Evolutionary conservation across 2,113 vertebrate species (phyloP).

Genomic region (Columba livia): DNA sequence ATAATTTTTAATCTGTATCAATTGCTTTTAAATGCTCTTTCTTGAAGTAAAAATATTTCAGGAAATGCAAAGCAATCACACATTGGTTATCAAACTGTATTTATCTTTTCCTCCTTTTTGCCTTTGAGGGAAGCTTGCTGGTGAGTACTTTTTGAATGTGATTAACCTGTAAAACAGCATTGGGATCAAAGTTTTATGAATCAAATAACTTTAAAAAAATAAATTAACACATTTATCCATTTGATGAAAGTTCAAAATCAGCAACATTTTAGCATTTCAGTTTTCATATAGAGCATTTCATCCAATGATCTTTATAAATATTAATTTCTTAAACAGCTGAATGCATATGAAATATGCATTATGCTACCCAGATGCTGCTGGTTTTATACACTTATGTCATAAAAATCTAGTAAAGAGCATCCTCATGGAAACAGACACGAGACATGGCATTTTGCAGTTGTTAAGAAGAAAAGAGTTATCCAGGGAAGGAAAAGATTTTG

Average conservation of each 20-base stretch:
- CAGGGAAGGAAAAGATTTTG: not conserved
- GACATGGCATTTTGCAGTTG: not conserved
- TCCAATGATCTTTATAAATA: constrained; percentile 1
- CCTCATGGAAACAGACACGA: not conserved
- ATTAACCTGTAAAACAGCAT: not conserved
- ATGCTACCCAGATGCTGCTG: not conserved
- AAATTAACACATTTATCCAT: not conserved
- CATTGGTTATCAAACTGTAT: not conserved
- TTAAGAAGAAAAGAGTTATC: not conserved
- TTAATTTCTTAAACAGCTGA: not conserved
- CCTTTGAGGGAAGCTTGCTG: not conserved
- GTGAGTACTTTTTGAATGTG: not conserved
- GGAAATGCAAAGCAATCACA: not conserved
- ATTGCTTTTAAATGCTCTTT: not conserved
- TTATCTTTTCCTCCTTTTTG: not conserved
- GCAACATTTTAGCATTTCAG: not conserved
- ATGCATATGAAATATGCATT: not conserved
- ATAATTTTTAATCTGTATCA: not conserved
- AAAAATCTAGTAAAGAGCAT: not conserved
- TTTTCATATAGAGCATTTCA: not conserved
- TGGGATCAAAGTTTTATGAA: not conserved
- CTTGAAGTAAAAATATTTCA: not conserved
- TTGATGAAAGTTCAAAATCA: not conserved
- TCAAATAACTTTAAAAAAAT: not conserved
- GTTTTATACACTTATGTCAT: not conserved